These are phyloP conservation scores for Phasia obesa DNA, from an alignment of 2,888 invertebrate genomes.

Conservation along the genomic window DNA sequence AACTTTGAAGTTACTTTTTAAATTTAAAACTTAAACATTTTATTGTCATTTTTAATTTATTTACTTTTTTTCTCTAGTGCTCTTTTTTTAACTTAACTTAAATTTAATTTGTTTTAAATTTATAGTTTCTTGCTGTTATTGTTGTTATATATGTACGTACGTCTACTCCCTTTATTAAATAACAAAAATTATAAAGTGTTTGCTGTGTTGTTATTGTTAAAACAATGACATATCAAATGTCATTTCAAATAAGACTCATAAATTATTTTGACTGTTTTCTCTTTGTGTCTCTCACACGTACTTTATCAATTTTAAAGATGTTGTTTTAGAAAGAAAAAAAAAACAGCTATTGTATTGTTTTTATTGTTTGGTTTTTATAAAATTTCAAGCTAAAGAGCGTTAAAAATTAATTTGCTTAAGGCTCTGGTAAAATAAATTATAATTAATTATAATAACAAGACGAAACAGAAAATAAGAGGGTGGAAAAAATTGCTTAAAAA, in stretches of 20 bases:
- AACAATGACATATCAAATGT: slow-evolving; percentile 71
- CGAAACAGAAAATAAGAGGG: slow-evolving; percentile 20
- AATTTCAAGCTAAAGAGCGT: slow-evolving; percentile 66
- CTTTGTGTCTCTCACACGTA: slow-evolving; percentile 18
- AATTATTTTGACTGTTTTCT: slow-evolving; percentile 62
- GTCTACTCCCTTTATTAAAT: slow-evolving; percentile 31
- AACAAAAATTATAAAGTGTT: slow-evolving; percentile 49
- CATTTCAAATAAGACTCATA: slow-evolving; percentile 70
- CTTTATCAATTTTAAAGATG: slow-evolving; percentile 6
- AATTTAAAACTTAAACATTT: no score
- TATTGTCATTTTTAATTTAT: not conserved
- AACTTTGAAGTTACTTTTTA: no score
- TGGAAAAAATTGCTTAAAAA: not conserved
- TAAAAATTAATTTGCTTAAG: slow-evolving; percentile 72
- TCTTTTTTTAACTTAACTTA: no score
- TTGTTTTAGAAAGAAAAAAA: slow-evolving; percentile 27
- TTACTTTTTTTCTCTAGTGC: no score
- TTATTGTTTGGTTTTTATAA: slow-evolving; percentile 42
- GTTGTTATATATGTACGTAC: not conserved
- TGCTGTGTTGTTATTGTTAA: slow-evolving; percentile 43
- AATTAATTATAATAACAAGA: slow-evolving; percentile 63
- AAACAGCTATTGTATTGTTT: slow-evolving; percentile 31
- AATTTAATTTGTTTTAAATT: slow-evolving; percentile 36
- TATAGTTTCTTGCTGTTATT: slow-evolving; percentile 23
- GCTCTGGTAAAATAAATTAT: slow-evolving; percentile 64